Evolutionary conservation across 1,140 invertebrate species (phyloP), one percentile per base, ranked within the genome.

Genomic region (Drosophila sproati): DNA sequence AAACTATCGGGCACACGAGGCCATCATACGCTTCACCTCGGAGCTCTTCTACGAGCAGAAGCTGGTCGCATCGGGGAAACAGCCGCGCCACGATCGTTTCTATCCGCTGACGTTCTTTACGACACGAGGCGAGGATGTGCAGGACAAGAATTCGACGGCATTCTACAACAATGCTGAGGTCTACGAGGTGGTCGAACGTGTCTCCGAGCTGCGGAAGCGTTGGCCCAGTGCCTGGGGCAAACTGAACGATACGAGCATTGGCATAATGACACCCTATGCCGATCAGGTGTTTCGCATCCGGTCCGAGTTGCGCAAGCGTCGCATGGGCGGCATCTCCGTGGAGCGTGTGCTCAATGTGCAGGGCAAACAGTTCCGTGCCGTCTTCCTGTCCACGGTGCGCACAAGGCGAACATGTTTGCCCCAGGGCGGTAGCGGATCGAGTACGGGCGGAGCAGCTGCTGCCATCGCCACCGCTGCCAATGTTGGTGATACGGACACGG

Each of bases 271-370:
- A 0, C 97, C 97, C 5, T 98, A 98, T 92, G 94, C 96, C 4
- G 97, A 98, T 93, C 97, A 98, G 93, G 91, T 92, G 8, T 94
- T 95, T 73, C 94, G 96, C 45, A 97, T 98, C 52, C 94, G 97
- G 63, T 94, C 94, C n/a, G 96, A 97, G 87, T 87, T 98, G 12
- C 93, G 97, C 39, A 96, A 97, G 87, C 93, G 95, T 4, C 94
- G 95, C 50, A 94, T 98, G 83, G 94, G 94, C 63, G 95, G 96
- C 45, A 95, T 98, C 35, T 96, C 96, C 4, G 97, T 98, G 1
- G 97, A 98, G 91, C 93, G 97, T 69, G 97, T 98, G 6, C 93
- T 97, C 0, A 98, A 98, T 93, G 96, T 98, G 0, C 97, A 98
- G 93, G 97, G 97, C 91, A 98, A 98, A 91, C 97, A 98, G 92